Conservation (phyloP, 2,113 vertebrate genomes). For the Ammospiza caudacuta region DNA sequence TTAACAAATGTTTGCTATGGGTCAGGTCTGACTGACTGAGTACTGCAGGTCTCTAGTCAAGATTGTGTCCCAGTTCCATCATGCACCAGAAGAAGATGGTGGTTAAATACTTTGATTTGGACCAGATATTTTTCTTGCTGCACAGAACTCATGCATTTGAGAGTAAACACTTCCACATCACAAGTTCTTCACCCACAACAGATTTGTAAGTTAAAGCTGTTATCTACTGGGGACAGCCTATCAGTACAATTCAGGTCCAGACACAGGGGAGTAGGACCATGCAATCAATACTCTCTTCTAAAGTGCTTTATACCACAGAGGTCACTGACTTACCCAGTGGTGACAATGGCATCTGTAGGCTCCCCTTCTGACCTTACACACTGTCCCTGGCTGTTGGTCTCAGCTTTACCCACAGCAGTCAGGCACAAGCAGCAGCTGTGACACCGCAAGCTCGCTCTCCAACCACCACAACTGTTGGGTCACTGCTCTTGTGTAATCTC, state of each 20-base stretch:
- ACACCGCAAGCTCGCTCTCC: background rate
- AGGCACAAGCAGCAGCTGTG: background rate
- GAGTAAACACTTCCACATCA: background rate
- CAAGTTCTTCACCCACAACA: background rate
- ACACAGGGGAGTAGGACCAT: background rate
- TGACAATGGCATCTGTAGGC: background rate
- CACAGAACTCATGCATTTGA: background rate
- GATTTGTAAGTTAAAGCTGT: background rate
- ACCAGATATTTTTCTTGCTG: background rate
- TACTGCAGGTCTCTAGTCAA: background rate
- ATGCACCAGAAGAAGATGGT: rapidly evolving
- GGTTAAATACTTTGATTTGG: background rate
- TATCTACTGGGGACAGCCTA: background rate
- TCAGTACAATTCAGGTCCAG: background rate
- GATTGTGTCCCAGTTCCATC: background rate
- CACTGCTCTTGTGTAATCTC: background rate
- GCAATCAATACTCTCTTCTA: background rate
- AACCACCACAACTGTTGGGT: background rate
- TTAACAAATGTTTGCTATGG: background rate
- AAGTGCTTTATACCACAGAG: background rate
- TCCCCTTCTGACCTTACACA: background rate
- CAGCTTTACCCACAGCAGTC: background rate
- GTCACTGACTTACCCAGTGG: background rate
- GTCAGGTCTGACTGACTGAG: background rate
- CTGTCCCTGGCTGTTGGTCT: background rate